Conservation (phyloP, 1,140 invertebrate species). For the Drosophila lowei region DNA sequence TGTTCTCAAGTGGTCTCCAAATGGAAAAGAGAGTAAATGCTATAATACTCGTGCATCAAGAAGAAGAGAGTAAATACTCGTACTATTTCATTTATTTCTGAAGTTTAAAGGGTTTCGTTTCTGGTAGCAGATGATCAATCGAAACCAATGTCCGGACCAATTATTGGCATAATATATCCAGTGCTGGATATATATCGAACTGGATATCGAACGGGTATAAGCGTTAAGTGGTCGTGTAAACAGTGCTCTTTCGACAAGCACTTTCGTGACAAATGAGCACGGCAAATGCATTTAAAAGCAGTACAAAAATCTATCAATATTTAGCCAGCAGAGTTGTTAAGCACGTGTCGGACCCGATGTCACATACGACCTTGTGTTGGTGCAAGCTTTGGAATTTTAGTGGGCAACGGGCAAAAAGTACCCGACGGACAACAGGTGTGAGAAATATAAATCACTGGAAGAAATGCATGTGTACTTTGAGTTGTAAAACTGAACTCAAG, state of each 20-base stretch:
- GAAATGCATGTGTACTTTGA: background rate
- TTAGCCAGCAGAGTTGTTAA: constrained; percentile 12
- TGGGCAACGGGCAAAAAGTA: background rate
- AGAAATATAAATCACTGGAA: background rate
- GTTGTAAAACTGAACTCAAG: background rate
- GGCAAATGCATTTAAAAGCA: constrained; percentile 12
- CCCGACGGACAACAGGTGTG: background rate
- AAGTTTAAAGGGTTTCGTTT: too few relatives aligned
- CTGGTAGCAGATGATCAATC: too few relatives aligned
- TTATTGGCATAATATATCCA: too few relatives aligned
- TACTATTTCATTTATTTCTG: too few relatives aligned
- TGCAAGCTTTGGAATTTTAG: constrained; percentile 32
- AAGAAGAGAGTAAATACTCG: too few relatives aligned
- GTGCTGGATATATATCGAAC: too few relatives aligned
- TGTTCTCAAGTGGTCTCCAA: too few relatives aligned
- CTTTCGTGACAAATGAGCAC: constrained; percentile 22
- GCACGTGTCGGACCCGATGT: constrained; percentile 26
- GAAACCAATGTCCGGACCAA: too few relatives aligned
- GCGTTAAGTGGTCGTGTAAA: background rate
- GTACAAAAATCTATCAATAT: constrained; percentile 2
- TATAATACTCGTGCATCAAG: too few relatives aligned
- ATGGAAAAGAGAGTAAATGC: too few relatives aligned
- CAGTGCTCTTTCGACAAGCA: background rate
- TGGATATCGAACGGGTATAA: background rate
- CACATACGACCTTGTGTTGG: constrained; percentile 30